Base-by-base conservation (phyloP, 1,140 invertebrate species). In the Hyles euphorbiae region DNA sequence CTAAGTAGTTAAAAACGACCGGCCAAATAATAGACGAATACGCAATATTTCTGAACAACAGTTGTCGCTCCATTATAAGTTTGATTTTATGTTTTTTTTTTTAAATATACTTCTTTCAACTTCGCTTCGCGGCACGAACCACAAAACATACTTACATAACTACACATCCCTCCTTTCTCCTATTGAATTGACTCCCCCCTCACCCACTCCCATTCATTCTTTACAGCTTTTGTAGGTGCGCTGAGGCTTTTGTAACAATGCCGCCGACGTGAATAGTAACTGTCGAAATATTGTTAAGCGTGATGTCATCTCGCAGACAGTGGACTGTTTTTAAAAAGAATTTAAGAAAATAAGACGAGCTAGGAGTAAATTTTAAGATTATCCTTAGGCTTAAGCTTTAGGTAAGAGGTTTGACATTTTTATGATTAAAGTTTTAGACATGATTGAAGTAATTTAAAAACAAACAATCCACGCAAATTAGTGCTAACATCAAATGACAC, bases 271-370 rank as follows among this genome's bases (percentile, higher is more conserved):
- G 78, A 86, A 86, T 83, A 77, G 74, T 72, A 68, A 76, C 83
- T 83, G 78, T 78, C 81, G 83, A 82, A 86, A 86, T 83, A 83
- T 86, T 86, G 74, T 83, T 78, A 79, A 77, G 63, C 71, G 61
- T 79, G 69, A 78, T 78, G 75, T 72, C 72, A 77, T 76, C 72
- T 78, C 67, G 63, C 58, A 65, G 56, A 69, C 63, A 50, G 33
- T 51, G 51, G 47, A 10, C 56, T 58, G 46, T 54, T 59, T 62
- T 58, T 1, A 49, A 56, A 36, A 55, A 55, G 43, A 53, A 36
- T 53, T 36, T 34, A 0, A 8, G 36, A 40, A 40, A 5, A 22
- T 22, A 22, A 22, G 36, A 5, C 36, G 8, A 5, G 36, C 1
- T 40, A 5, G 36, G 22, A 22, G 22, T 22, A 22, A n/a, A 22